phyloP scores from a whole-genome alignment of 2,888 invertebrate genomes.

The Pristionchus maxplancki region DNA sequence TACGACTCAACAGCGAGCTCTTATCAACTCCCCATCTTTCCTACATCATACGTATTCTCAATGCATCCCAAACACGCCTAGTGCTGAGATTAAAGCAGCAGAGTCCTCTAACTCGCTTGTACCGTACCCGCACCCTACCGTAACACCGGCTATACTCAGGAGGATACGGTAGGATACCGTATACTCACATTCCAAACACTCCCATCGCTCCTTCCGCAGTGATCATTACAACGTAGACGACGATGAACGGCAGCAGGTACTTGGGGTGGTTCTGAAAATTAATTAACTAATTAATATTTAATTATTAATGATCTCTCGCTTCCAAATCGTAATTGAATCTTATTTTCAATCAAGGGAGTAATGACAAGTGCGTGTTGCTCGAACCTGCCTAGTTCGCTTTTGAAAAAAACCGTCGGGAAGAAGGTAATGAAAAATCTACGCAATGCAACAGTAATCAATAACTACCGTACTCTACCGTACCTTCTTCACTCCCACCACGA shows the following conservation, averaged over 20 bases:
- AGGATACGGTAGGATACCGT: constrained; percentile 52
- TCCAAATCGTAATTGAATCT: too few relatives aligned
- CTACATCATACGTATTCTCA: too few relatives aligned
- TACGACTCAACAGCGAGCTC: too few relatives aligned
- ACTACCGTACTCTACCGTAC: constrained; percentile 21
- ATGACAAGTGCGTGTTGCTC: too few relatives aligned
- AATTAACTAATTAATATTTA: neutral
- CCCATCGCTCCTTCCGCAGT: constrained; percentile 58
- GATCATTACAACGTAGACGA: constrained; percentile 68
- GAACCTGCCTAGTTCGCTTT: too few relatives aligned
- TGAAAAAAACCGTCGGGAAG: too few relatives aligned
- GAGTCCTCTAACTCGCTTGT: too few relatives aligned
- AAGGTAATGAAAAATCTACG: too few relatives aligned
- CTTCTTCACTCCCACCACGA: constrained; percentile 53
- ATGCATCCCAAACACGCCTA: too few relatives aligned
- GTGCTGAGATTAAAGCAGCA: too few relatives aligned
- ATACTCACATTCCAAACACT: constrained; percentile 48
- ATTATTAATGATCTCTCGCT: neutral
- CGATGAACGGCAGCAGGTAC: constrained; percentile 72
- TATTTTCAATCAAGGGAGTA: too few relatives aligned
- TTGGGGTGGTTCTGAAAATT: constrained; percentile 54
- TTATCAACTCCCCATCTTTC: too few relatives aligned
- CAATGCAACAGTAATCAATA: neutral
- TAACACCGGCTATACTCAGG: neutral
- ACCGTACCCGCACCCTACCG: constrained; percentile 47